A percentile compares a stretch with the other conserved stretches of the same genome.
Evolutionary conservation across 35 echinoderm and acorn worm species (phyloP).

Genomic region (Patiria miniata): DNA sequence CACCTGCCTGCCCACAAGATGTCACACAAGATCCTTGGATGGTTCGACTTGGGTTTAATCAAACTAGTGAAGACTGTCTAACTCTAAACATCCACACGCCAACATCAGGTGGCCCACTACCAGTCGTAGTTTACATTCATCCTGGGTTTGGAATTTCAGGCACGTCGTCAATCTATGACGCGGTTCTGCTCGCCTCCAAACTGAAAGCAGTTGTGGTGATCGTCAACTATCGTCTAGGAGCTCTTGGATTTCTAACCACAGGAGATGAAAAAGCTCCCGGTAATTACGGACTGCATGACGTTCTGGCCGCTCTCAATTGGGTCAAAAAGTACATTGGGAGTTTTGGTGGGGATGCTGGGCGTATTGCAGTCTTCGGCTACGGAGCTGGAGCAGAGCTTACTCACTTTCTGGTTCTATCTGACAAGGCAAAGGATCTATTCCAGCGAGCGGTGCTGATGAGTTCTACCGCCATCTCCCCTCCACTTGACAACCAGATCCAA

Average conservation of each 20-base stretch:
- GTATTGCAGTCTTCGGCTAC: slow-evolving; percentile 31
- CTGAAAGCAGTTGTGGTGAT: slow-evolving; percentile 47
- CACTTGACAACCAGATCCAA: not conserved
- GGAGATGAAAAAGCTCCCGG: slow-evolving; percentile 18
- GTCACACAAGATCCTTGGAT: not conserved
- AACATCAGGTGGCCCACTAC: not conserved
- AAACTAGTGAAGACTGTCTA: slow-evolving; percentile 50
- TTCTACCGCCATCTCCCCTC: not conserved
- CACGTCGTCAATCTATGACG: slow-evolving; percentile 8
- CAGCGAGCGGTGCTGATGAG: slow-evolving; percentile 32
- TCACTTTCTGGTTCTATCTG: not conserved
- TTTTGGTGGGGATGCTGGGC: slow-evolving; percentile 33
- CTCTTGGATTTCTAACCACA: slow-evolving; percentile 53
- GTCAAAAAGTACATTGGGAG: slow-evolving; percentile 35
- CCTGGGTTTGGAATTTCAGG: slow-evolving; percentile 9
- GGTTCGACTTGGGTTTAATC: not conserved
- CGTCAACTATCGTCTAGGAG: slow-evolving; percentile 53
- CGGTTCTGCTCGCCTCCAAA: not conserved
- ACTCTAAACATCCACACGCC: slow-evolving; percentile 48
- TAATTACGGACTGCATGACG: slow-evolving; percentile 41
- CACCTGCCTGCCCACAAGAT: slow-evolving; percentile 41
- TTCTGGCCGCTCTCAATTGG: slow-evolving; percentile 31
- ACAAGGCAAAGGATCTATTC: slow-evolving; percentile 12
- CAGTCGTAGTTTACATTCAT: slow-evolving; percentile 41
- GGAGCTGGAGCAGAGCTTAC: slow-evolving; percentile 21